Conservation (phyloP, 2,888 invertebrate species). For the Andrena dorsata region DNA sequence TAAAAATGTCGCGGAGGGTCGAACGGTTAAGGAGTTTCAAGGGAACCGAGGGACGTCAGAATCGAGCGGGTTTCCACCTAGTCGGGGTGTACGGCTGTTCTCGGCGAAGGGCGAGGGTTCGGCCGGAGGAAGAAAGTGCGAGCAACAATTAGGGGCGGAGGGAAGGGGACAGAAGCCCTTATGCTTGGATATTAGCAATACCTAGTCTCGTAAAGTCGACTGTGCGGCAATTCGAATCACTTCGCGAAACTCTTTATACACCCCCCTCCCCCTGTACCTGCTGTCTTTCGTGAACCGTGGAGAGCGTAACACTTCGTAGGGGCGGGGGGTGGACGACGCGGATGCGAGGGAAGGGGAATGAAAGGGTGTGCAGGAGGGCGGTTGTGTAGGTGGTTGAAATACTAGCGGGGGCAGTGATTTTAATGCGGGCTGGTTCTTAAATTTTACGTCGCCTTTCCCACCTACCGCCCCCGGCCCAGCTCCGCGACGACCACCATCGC, state of each 20-base stretch:
- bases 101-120: constrained; percentile 7
- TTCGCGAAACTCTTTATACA: constrained; percentile 83
- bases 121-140: constrained; percentile 37
- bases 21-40: constrained; percentile 82
- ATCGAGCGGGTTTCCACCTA: constrained; percentile 12
- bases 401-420: constrained; percentile 79
- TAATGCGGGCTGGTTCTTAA: constrained; percentile 79
- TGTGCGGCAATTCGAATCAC: constrained; percentile 84
- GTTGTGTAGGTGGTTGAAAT: constrained; percentile 69
- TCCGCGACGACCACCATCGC: constrained; percentile 40
- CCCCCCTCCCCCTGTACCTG: constrained; percentile 66
- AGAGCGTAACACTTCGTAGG: constrained; percentile 39
- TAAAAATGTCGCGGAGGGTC: constrained; percentile 84
- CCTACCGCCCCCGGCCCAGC: constrained; percentile 13
- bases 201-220: constrained; percentile 83
- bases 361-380: constrained; percentile 10
- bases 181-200: constrained; percentile 83
- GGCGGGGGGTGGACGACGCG: constrained; percentile 17
- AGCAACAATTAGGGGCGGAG: constrained; percentile 37
- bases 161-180: constrained; percentile 61
- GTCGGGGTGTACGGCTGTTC: constrained; percentile 8
- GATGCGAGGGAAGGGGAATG: background rate
- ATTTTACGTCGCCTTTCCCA: constrained; percentile 73
- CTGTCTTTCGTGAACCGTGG: constrained; percentile 42
- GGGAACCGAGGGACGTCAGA: constrained; percentile 63